Base-by-base conservation (phyloP, 2,888 invertebrate species). In the Octonoba sinensis region DNA sequence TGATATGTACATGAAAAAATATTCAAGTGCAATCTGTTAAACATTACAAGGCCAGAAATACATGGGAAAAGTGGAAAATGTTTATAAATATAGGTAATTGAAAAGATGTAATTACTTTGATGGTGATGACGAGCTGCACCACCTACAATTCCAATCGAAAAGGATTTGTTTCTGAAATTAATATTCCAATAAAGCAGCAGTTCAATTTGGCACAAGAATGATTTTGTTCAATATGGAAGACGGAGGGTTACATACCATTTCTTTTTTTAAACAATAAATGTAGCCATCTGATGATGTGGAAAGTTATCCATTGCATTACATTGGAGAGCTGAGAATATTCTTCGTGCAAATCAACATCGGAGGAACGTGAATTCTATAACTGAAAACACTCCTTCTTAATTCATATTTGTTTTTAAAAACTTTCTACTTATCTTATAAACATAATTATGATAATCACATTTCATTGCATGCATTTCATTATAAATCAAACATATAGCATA, bases 1-100 rank as follows among this genome's bases (percentile, higher is more conserved):
- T 81, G 79, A 73, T 81, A 81, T 81, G 79, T 81, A 81, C 79
- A 81, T 81, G 79, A 81, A 81, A 81, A 81, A 73, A 81, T 81
- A 81, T 81, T 64, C 65, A 60, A 36, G 73, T 73, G 67, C 79
- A 67, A 69, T 81, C 69, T 79, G 60, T 79, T 57, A 70, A 73
- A 79, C 67, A 79, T 72, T 73, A 81, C 67, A 74, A 81, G 79
- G 78, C 67, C 66, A 72, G 72, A 72, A 54, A 79, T 72, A 81
- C 73, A 49, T 62, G 47, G 49, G 65, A 62, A 69, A 73, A 73
- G 62, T 46, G 62, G 54, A 49, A 51, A 70, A 44, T 44, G 49
- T 67, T 72, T 65, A 54, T 44, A 12, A 20, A 16, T 49, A 36
- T 36, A 65, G 12, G n/a, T 65, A 65, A 49, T 65, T 36, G 8